Conservation (phyloP, 2,797 vertebrate genomes). For the Sebastes trivittatus region DNA sequence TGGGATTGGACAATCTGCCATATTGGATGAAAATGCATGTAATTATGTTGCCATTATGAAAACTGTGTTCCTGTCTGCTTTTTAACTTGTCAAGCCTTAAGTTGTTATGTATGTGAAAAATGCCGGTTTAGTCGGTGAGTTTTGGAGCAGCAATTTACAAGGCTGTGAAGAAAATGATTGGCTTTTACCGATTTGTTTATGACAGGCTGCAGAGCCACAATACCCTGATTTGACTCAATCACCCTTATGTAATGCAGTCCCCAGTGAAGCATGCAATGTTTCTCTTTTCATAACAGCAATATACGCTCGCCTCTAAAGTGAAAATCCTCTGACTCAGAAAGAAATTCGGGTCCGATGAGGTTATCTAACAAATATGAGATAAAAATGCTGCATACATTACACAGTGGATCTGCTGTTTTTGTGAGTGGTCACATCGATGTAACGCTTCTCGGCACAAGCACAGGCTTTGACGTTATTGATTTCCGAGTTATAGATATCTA, state of each 20-base stretch:
- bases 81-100: constrained; percentile 30
- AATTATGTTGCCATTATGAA: not conserved
- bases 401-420: not conserved
- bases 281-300: constrained; percentile 25
- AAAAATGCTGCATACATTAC: constrained; percentile 24
- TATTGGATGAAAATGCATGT: not conserved
- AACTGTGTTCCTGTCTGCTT: not conserved
- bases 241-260: constrained; percentile 32
- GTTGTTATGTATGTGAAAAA: constrained; percentile 1
- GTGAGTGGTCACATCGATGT: not conserved
- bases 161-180: constrained; percentile 23
- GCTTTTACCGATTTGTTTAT: constrained; percentile 46
- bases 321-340: constrained; percentile 27
- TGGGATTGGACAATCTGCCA: not conserved
- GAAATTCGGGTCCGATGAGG: not conserved
- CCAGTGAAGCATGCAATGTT: constrained; percentile 23
- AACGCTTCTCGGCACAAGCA: constrained; percentile 8
- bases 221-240: constrained; percentile 47
- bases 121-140: not conserved
- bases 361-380: constrained; percentile 33
- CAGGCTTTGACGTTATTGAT: constrained; percentile 25
- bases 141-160: constrained; percentile 8
- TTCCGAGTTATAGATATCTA: constrained; percentile 9
- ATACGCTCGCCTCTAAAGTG: constrained; percentile 6
- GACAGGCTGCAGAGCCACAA: constrained; percentile 28